Base-by-base conservation (phyloP, 1,140 invertebrate species). In the Drosophila pachea region DNA sequence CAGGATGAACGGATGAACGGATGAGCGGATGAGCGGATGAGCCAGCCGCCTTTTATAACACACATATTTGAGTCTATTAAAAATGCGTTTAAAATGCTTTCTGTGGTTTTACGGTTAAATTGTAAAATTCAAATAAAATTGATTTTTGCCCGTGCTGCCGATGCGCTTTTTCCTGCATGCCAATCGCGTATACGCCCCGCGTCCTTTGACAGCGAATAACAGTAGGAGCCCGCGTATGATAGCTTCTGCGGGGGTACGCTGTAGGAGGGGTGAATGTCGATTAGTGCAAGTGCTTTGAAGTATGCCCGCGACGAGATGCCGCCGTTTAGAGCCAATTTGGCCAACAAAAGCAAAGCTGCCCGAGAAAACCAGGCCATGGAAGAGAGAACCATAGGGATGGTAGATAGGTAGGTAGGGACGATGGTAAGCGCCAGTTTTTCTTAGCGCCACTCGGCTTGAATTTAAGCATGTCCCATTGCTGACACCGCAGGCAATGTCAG, bases 41-140 rank as follows among this genome's bases (percentile, higher is more conserved):
- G 12, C 40, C 32, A 45, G 32, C 70, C 63, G 73, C 76, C 73
- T 83, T 86, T 79, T 86, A 81, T 84, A 73, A 76, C 76, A 75
- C 87, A 88, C 87, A 88, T 88, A 76, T 88, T 88, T 87, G 86
- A 88, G 87, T 88, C 87, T 84, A 88, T 88, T 88, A 88, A 88
- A 88, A 88, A 88, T 88, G 83, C 87, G 87, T 88, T 88, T 88
- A 87, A 88, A 86, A 88, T 88, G 74, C 69, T 88, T 88, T 84
- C 82, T 88, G 87, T 88, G 86, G 86, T 88, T 88, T 88, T 81
- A 73, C 68, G 87, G 87, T 88, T 87, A 84, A 88, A 88, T 86
- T 86, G 82, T 86, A 82, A 81, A 84, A 84, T 84, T 86, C 81
- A 84, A 84, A 84, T 84, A 84, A 84, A 84, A 84, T 86, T 84